A percentile compares a stretch with the other conserved stretches of the same genome.
phyloP scores from a whole-genome alignment of 2,888 invertebrate species.

The Ectemnius lituratus region DNA sequence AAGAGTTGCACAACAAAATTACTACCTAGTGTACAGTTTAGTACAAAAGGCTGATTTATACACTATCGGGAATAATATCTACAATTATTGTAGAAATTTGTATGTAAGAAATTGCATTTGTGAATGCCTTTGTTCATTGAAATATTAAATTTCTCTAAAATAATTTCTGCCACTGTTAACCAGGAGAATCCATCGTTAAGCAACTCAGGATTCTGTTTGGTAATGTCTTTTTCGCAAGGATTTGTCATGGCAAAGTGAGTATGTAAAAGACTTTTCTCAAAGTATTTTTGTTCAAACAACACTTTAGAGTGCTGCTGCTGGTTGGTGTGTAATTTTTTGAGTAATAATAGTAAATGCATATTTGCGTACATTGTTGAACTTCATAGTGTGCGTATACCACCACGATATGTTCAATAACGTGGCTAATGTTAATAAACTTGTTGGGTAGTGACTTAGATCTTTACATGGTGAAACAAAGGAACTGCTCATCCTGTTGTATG shows the following conservation, averaged over 20 bases:
- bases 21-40: slow-evolving; percentile 58
- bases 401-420: slow-evolving; percentile 34
- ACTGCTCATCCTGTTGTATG: slow-evolving; percentile 70
- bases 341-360: too few species aligned
- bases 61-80: slow-evolving; percentile 53
- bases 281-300: slow-evolving; percentile 1
- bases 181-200: slow-evolving; percentile 23
- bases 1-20: slow-evolving; percentile 45
- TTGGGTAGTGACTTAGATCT: slow-evolving; percentile 49
- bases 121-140: slow-evolving; percentile 69
- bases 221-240: slow-evolving; percentile 35
- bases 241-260: slow-evolving; percentile 25
- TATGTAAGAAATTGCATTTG: slow-evolving; percentile 67
- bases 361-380: too few species aligned
- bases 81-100: slow-evolving; percentile 64
- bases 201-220: slow-evolving; percentile 16
- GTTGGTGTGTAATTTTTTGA: slow-evolving; percentile 8
- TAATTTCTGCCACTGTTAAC: slow-evolving; percentile 43
- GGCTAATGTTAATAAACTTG: slow-evolving; percentile 34
- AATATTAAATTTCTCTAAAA: slow-evolving; percentile 53
- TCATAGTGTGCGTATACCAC: slow-evolving; percentile 25
- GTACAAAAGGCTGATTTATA: slow-evolving; percentile 65
- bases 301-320: slow-evolving; percentile 4
- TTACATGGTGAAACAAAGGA: slow-evolving; percentile 61
- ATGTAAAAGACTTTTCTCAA: not conserved